phyloP scores from a whole-genome alignment of 2,888 invertebrate genomes.

The Pediacus dermestoides region DNA sequence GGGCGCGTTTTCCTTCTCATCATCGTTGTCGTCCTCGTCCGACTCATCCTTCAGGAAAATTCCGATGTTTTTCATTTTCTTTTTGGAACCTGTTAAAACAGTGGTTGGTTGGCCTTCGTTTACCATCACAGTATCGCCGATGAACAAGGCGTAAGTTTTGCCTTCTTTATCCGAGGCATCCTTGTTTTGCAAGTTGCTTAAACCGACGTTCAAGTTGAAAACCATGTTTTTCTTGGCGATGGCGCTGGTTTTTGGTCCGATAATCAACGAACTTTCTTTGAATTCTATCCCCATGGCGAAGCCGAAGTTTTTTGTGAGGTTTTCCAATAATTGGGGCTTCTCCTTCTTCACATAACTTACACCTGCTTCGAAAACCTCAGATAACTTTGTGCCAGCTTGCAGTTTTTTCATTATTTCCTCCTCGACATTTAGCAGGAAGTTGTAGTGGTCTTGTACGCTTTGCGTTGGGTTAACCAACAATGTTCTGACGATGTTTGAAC shows the following conservation, averaged over 20 bases:
- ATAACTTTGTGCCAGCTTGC: conserved; percentile 76
- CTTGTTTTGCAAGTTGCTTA: conserved; percentile 78
- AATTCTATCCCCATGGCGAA: conserved; percentile 99
- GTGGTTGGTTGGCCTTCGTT: conserved; percentile 81
- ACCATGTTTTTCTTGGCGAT: conserved; percentile 90
- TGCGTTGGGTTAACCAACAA: conserved; percentile 90
- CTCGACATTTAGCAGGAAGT: conserved; percentile 83
- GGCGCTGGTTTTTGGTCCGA: conserved; percentile 84
- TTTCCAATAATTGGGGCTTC: conserved; percentile 79
- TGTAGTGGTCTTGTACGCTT: conserved; percentile 80
- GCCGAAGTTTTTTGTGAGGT: conserved; percentile 91
- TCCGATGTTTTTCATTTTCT: conserved; percentile 92
- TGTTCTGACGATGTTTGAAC: conserved; percentile 96
- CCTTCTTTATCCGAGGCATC: conserved; percentile 82
- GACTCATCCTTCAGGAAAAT: conserved; percentile 91
- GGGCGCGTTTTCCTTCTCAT: conserved; percentile 70
- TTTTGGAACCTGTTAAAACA: conserved; percentile 86
- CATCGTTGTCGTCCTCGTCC: conserved; percentile 75
- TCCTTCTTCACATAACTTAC: conserved; percentile 80
- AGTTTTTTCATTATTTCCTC: conserved; percentile 86
- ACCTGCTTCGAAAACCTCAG: conserved; percentile 83
- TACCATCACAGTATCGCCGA: conserved; percentile 96
- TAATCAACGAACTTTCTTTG: conserved; percentile 87
- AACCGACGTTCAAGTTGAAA: conserved; percentile 92
- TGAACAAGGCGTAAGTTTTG: conserved; percentile 87